A percentile compares a stretch with the other conserved stretches of the same genome.
These are phyloP conservation scores for Sylvia atricapilla DNA, from an alignment of 2,113 vertebrate species.

Conservation along the genomic window DNA sequence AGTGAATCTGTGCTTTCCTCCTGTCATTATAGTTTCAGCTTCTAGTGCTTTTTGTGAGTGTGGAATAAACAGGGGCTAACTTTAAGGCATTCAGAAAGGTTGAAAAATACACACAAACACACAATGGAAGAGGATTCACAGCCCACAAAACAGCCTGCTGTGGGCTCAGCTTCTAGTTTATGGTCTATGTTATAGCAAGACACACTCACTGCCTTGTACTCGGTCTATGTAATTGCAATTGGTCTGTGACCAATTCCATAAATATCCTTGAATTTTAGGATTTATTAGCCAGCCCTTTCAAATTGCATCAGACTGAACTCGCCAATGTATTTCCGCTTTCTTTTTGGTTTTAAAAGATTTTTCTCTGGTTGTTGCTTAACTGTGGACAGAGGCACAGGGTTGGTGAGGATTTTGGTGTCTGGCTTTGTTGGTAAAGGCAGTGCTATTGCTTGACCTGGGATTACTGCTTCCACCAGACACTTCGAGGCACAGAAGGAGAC, in stretches of 20 bases:
- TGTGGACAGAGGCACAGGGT: neutral
- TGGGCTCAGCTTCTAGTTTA: slow-evolving; percentile 51
- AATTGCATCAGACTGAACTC: slow-evolving; percentile 42
- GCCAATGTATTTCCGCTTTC: slow-evolving; percentile 41
- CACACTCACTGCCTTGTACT: slow-evolving; percentile 9
- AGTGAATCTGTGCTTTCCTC: neutral
- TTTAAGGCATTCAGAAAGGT: neutral
- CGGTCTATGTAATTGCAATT: neutral
- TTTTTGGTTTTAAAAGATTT: slow-evolving; percentile 54
- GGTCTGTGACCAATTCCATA: slow-evolving; percentile 54
- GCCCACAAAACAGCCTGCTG: slow-evolving; percentile 48
- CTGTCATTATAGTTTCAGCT: neutral
- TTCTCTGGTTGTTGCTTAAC: slow-evolving; percentile 15
- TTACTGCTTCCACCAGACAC: neutral
- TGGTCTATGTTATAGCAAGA: slow-evolving; percentile 51
- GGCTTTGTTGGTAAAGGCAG: neutral
- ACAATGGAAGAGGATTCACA: slow-evolving; percentile 62
- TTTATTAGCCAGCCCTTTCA: slow-evolving; percentile 44
- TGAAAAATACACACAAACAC: neutral
- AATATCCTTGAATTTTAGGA: slow-evolving; percentile 55
- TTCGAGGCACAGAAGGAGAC: neutral
- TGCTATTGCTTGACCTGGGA: neutral
- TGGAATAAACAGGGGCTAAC: neutral
- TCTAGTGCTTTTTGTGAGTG: neutral
- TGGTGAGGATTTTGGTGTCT: neutral